Base-by-base conservation (phyloP, 2,797 vertebrate genomes). In the Sylvilagus floridanus region DNA sequence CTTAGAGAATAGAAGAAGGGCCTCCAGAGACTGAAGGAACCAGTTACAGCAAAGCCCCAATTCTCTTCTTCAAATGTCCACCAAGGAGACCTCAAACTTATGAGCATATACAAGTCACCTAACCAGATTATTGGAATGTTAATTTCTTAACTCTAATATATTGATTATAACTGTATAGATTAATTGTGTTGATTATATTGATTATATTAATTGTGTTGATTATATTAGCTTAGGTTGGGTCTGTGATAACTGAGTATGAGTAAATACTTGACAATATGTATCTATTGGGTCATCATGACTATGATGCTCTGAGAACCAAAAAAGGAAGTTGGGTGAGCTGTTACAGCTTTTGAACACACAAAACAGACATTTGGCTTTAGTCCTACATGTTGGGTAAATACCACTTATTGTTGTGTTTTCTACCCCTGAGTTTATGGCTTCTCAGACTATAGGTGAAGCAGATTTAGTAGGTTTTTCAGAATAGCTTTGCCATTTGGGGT, bases 11-110 rank as follows among this genome's bases (percentile, higher is more conserved):
- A 9, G 52, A 24, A 14, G 16, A 76, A 90, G 6, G 14, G 3
- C 35, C 4, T 95, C 28, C 19, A 69, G 10, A 62, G 78, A 85
- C 11, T 30, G 37, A 91, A 92, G 57, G 6, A 73, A 66, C 26
- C 42, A 52, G 17, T 72, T 78, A 63, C 47, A 73, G 17, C 10
- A 63, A 89, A 76, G 26, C 57, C 5, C 26, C 77, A 68, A 42
- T 81, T 91, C 72, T 96, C 54, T 82, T 94, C 79, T 66, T n/a
- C 52, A 68, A 37, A 37, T 85, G 10, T 76, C 22, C 71, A 14
- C 37, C 7, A 30, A 16, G 7, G 24, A 21, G 21, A 73, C n/a
- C 22, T 90, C 52, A 78, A n/a, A 62, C 28, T 76, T 75, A 37
- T 76, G 69, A 37, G 21, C 69, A 1, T 28, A 35, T 52, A 28